Percentiles rank a stretch among this genome's conserved stretches.
phyloP scores from a whole-genome alignment of 2,113 vertebrate genomes.

The Illadopsis cleaveri region DNA sequence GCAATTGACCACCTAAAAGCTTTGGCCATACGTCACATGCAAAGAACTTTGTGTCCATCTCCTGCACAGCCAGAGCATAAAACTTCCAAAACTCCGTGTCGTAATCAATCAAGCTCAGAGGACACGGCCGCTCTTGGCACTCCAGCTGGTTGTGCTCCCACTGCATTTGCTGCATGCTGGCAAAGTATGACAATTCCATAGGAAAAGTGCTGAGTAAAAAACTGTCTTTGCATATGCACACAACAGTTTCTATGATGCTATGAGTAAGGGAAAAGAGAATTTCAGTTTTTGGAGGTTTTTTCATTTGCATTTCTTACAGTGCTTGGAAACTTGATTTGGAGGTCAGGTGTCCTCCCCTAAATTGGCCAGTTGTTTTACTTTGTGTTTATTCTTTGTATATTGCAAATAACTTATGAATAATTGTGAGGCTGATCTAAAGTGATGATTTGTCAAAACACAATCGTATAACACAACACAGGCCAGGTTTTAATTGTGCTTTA shows the following conservation, averaged over 20 bases:
- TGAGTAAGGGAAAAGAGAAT: background rate
- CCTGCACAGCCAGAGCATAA: background rate
- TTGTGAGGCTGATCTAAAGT: background rate
- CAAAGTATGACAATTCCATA: background rate
- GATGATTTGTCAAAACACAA: conserved; percentile 56
- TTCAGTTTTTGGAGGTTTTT: background rate
- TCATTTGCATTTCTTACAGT: background rate
- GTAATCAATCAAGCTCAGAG: conserved; percentile 37
- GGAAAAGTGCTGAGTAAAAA: background rate
- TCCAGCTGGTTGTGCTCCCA: background rate
- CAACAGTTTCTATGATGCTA: background rate
- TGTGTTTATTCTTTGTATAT: background rate
- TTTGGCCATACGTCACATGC: background rate
- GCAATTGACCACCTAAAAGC: conserved; percentile 39
- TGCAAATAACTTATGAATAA: background rate
- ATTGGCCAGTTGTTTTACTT: background rate
- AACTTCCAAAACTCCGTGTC: background rate
- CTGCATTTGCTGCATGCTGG: background rate
- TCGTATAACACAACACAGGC: background rate
- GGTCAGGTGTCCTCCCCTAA: background rate
- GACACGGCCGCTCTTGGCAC: background rate
- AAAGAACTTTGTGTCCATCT: conserved; percentile 14
- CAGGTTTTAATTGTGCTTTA: conserved; percentile 17
- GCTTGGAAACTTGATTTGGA: background rate
- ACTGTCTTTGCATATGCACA: background rate